Evolutionary conservation across 2,113 vertebrate genomes (phyloP).

Genomic region (Illadopsis cleaveri): DNA sequence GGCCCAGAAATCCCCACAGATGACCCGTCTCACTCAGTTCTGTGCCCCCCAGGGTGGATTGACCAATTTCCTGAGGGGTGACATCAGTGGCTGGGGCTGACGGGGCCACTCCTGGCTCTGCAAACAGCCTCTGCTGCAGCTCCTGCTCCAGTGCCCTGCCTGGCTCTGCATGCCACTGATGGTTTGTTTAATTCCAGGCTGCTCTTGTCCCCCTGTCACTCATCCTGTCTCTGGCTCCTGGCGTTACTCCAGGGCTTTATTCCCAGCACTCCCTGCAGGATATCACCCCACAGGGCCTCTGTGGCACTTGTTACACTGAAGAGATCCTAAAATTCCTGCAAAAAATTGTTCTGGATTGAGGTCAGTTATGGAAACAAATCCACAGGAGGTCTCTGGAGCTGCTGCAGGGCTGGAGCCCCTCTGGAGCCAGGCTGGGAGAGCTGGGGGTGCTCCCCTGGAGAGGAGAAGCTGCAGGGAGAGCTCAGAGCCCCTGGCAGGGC

Average conservation of each 20-base stretch:
- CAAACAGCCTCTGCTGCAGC: too few species aligned
- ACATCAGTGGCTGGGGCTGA: too few species aligned
- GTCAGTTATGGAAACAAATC: not conserved
- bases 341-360: not conserved
- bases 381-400: too few species aligned
- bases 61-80: too few species aligned
- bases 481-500: not conserved
- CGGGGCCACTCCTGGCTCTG: too few species aligned
- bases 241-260: not conserved
- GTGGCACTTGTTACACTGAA: not conserved
- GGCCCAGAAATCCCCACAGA: too few species aligned
- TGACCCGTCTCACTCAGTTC: too few species aligned
- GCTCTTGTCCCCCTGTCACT: not conserved
- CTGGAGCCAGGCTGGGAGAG: not conserved
- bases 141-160: not conserved
- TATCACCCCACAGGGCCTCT: rapidly evolving
- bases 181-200: not conserved
- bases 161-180: not conserved
- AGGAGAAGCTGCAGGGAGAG: not conserved
- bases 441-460: not conserved
- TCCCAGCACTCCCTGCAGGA: not conserved
- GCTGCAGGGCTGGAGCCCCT: too few species aligned
- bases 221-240: not conserved
- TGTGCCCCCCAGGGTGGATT: too few species aligned
- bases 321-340: not conserved